A percentile compares a stretch with the other conserved stretches of the same genome.
These are phyloP conservation scores for Stenichneumon culpator DNA, from an alignment of 2,888 invertebrate species.

Conservation along the genomic window DNA sequence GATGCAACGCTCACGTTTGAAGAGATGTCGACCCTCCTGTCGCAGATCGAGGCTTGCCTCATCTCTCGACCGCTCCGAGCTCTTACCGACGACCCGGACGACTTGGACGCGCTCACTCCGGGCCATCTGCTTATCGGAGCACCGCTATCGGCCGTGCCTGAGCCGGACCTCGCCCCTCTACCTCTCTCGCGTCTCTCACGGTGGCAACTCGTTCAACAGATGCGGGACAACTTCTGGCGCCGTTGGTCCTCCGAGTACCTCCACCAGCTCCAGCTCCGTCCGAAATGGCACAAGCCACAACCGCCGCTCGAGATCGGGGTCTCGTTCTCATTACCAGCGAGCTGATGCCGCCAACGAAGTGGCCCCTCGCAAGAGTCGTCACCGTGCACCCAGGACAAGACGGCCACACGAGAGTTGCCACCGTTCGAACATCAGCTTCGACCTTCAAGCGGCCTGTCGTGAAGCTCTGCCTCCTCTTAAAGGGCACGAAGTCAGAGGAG, in stretches of 20 bases:
- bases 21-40: not conserved
- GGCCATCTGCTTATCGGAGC: not conserved
- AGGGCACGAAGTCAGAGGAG: too few relatives aligned
- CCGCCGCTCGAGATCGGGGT: too few relatives aligned
- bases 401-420: too few relatives aligned
- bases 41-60: not conserved
- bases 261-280: not conserved
- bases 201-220: constrained; percentile 69
- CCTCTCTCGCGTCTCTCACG: constrained; percentile 65
- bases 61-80: not conserved
- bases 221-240: constrained; percentile 57
- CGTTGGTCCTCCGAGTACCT: constrained; percentile 48
- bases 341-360: too few relatives aligned
- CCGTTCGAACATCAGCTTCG: too few relatives aligned
- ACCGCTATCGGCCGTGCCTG: constrained; percentile 63
- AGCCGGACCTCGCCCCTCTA: constrained; percentile 67
- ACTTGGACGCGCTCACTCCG: not conserved
- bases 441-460: too few relatives aligned
- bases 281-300: not conserved
- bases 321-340: too few relatives aligned
- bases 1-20: too few relatives aligned
- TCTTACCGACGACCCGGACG: not conserved
- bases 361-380: too few relatives aligned
- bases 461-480: too few relatives aligned
- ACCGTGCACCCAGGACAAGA: too few relatives aligned